Conservation (phyloP, 2,888 invertebrate genomes). For the Sycophila texana region DNA sequence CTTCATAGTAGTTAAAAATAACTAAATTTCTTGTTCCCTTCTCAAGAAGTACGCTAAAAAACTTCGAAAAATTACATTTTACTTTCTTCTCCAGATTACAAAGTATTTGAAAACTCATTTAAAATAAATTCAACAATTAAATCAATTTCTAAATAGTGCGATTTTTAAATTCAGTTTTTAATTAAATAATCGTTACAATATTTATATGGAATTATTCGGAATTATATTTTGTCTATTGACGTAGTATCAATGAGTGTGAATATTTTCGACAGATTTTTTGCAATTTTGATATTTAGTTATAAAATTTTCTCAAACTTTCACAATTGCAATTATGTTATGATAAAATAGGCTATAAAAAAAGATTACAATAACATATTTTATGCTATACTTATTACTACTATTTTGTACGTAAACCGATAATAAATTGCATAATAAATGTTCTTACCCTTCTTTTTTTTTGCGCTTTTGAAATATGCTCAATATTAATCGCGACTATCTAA, state of each 20-base stretch:
- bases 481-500: conserved; percentile 6
- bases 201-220: too few species aligned
- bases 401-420: not conserved
- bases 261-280: not conserved
- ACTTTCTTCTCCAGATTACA: too few species aligned
- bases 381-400: conserved; percentile 4
- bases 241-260: not conserved
- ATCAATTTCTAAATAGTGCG: too few species aligned
- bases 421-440: conserved; percentile 7
- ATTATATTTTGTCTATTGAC: not conserved
- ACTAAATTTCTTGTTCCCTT: conserved; percentile 20
- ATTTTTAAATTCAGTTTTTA: too few species aligned
- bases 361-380: conserved; percentile 14
- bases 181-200: too few species aligned
- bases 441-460: not conserved
- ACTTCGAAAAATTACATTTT: too few species aligned
- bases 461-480: not conserved
- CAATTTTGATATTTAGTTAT: not conserved
- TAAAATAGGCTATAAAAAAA: not conserved
- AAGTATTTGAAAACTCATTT: too few species aligned
- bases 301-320: conserved; percentile 5
- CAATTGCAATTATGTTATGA: not conserved
- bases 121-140: too few species aligned
- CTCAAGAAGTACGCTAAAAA: not conserved
- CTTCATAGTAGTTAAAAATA: conserved; percentile 24